phyloP scores from a whole-genome alignment of 35 echinoderm and acorn worm genomes.

The Apostichopus japonicus region DNA sequence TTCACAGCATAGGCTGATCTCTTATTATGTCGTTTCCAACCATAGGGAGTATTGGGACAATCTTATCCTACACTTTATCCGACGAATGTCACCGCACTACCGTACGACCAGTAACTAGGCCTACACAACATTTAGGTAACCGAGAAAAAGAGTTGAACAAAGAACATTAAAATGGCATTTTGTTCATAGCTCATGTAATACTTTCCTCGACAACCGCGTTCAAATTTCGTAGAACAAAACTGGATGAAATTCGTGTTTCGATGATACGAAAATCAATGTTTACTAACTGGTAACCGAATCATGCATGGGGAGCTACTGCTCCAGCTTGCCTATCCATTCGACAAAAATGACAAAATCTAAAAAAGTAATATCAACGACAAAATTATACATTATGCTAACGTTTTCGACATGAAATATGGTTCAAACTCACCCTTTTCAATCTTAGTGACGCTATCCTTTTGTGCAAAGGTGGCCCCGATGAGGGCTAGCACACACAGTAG shows the following conservation, averaged over 20 bases:
- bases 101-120: too few relatives aligned
- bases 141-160: too few relatives aligned
- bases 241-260: not conserved
- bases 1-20: not conserved
- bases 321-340: constrained; percentile 53
- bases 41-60: too few relatives aligned
- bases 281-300: constrained; percentile 30
- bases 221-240: not conserved
- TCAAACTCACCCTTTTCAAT: constrained; percentile 18
- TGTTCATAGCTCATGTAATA: too few relatives aligned
- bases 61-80: too few relatives aligned
- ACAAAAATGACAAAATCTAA: not conserved
- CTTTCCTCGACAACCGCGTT: too few relatives aligned
- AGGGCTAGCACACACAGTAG: constrained; percentile 55
- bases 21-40: not conserved
- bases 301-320: constrained; percentile 52
- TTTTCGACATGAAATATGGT: constrained; percentile 11
- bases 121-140: too few relatives aligned
- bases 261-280: not conserved
- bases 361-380: not conserved
- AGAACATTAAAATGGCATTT: too few relatives aligned
- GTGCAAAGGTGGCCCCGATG: constrained; percentile 28
- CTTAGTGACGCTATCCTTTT: not conserved
- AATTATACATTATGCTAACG: not conserved
- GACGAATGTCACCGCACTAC: too few relatives aligned